Evolutionary conservation across 1,140 invertebrate genomes (phyloP), one percentile per base, ranked within the genome.

Genomic region (Trachymyrmex septentrionalis): DNA sequence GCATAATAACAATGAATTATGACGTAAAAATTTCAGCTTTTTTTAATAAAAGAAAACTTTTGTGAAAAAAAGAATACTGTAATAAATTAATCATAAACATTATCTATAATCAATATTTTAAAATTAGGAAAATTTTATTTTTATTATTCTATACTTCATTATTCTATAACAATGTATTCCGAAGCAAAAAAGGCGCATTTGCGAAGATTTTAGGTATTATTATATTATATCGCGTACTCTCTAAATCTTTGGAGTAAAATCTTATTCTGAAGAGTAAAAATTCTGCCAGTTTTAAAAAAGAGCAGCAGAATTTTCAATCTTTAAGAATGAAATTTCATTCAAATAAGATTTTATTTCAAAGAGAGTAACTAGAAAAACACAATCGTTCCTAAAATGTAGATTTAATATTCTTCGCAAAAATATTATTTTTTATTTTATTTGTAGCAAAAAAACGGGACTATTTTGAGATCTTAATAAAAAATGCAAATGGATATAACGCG

Each of bases 401-500:
- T 69, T 14, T 44, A 57, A 71, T 53, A 57, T 44, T 3, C 2
- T 34, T 38, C 21, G 7, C 30, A 27, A 21, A 71, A 19, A 16
- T 48, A 69, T 55, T 48, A 69, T 55, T 27, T 48, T 67, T 24
- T 16, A 44, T 67, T 34, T n/a, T 24, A 55, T 27, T 24, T 21
- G 30, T 12, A 59, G 6, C 21, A 44, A 48, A 1, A 61, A 30
- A 50, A 1, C 34, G 10, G 27, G 50, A 44, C 21, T 55, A 10
- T 55, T 55, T 55, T 16, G 30, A 57, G 5, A 57, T 30, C 14
- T 81, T 69, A 57, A 81, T 81, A 9, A 66, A 78, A 50, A 48
- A 64, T 78, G 44, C 19, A 71, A 44, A 59, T 71, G 44, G 53
- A 81, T 71, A 44, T 59, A 71, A 77, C 38, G 24, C 24, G 38